These are phyloP conservation scores for Neomorphus geoffroyi DNA, from an alignment of 2,797 vertebrate genomes.

Conservation along the genomic window DNA sequence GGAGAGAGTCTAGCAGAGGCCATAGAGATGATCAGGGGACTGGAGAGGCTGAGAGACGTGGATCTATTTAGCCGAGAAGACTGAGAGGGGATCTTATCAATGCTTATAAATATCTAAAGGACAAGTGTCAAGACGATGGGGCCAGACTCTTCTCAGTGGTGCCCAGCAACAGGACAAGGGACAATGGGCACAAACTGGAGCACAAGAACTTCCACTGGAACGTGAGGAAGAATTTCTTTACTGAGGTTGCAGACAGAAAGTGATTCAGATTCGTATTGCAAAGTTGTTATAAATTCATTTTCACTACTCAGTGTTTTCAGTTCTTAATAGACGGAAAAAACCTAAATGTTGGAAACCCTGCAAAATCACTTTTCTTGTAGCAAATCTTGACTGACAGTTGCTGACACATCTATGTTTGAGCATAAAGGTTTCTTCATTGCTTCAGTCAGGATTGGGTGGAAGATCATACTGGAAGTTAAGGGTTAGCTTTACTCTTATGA, in stretches of 20 bases:
- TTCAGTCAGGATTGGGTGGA: not conserved
- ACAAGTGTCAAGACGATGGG: no score
- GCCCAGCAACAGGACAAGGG: no score
- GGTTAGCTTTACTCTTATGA: not conserved
- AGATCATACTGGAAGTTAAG: not conserved
- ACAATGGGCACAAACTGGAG: no score
- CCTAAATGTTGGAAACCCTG: not conserved
- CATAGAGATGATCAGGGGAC: no score
- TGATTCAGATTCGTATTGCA: not conserved
- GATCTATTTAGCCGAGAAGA: no score
- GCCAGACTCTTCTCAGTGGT: no score
- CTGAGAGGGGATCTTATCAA: no score
- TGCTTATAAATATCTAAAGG: no score
- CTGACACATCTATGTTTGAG: not conserved
- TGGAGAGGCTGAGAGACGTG: no score
- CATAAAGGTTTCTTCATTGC: not conserved
- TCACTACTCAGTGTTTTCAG: not conserved
- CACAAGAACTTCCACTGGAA: no score
- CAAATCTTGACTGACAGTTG: not conserved
- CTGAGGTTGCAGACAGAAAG: not conserved
- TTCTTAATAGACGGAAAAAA: not conserved
- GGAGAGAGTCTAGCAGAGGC: no score
- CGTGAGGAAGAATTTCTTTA: no score
- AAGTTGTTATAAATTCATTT: not conserved
- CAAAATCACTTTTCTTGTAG: not conserved